Percentiles rank a stretch among this genome's conserved stretches.
These are phyloP conservation scores for Agrotis ipsilon DNA, from an alignment of 2,888 invertebrate species.

Conservation along the genomic window DNA sequence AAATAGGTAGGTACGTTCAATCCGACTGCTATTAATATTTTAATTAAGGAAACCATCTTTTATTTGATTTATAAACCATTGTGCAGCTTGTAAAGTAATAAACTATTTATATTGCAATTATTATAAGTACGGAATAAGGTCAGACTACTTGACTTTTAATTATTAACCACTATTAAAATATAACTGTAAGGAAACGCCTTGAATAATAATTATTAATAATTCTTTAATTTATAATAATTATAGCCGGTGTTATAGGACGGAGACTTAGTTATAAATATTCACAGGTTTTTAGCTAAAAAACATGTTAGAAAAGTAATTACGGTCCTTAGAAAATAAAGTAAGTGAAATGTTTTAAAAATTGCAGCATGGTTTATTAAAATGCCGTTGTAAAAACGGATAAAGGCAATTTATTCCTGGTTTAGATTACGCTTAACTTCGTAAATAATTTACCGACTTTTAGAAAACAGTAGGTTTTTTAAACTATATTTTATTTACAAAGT, in stretches of 20 bases:
- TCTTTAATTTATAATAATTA: conserved; percentile 75
- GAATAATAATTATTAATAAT: conserved; percentile 60
- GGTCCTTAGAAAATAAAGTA: conserved; percentile 1
- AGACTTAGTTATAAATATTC: conserved; percentile 53
- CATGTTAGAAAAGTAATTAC: conserved; percentile 34
- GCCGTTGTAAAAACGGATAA: conserved; percentile 4
- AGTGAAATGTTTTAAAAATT: conserved; percentile 39
- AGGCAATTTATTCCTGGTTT: conserved; percentile 24
- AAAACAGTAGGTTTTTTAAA: too few relatives aligned
- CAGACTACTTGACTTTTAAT: conserved; percentile 76
- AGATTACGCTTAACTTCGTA: conserved; percentile 9
- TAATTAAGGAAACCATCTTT: conserved; percentile 68
- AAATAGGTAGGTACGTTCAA: conserved; percentile 26
- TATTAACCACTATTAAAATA: conserved; percentile 80
- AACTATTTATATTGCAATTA: conserved; percentile 72
- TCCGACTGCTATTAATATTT: conserved; percentile 57
- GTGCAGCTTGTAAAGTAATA: conserved; percentile 63
- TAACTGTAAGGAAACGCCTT: conserved; percentile 81
- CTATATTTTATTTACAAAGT: background rate
- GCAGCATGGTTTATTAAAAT: conserved; percentile 32
- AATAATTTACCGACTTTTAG: too few relatives aligned
- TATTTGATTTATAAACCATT: conserved; percentile 60
- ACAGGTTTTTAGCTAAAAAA: conserved; percentile 30
- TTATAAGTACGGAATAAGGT: conserved; percentile 73
- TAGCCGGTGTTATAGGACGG: conserved; percentile 46